phyloP scores from a whole-genome alignment of 2,888 invertebrate genomes.

The Papilio demoleus region DNA sequence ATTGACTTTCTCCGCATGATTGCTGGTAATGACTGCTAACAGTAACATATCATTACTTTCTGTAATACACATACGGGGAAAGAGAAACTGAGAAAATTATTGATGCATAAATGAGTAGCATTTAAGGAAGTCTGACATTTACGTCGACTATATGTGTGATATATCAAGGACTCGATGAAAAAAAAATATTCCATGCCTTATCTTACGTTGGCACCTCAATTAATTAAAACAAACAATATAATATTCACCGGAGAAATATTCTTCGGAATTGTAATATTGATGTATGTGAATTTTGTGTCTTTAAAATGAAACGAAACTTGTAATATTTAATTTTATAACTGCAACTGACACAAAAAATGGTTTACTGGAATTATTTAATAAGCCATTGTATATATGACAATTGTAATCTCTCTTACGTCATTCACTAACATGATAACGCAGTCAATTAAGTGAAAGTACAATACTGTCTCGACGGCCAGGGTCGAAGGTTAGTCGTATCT shows the following conservation, averaged over 20 bases:
- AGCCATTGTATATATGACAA: background rate
- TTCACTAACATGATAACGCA: slow-evolving; percentile 3
- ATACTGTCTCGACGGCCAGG: slow-evolving; percentile 17
- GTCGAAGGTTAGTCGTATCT: slow-evolving; percentile 27
- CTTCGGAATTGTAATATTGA: too few species aligned
- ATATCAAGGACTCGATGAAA: background rate
- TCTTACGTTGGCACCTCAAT: too few species aligned
- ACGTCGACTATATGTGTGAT: background rate
- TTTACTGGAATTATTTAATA: too few species aligned
- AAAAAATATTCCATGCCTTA: too few species aligned
- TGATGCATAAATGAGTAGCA: slow-evolving; percentile 16
- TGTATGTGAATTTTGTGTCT: too few species aligned
- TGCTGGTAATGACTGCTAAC: slow-evolving; percentile 13
- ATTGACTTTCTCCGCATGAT: slow-evolving; percentile 4
- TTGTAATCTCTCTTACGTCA: background rate
- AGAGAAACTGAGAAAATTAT: slow-evolving; percentile 21
- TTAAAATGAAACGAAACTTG: too few species aligned
- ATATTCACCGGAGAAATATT: too few species aligned
- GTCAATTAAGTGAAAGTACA: slow-evolving; percentile 27
- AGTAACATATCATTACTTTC: slow-evolving; percentile 17
- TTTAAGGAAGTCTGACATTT: background rate
- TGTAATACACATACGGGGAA: slow-evolving; percentile 5
- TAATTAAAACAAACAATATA: too few species aligned
- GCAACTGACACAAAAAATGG: too few species aligned
- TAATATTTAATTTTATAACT: too few species aligned